Evolutionary conservation across 2,888 invertebrate genomes (phyloP), one percentile per base, ranked within the genome.

Genomic region (Xylocampa areola): DNA sequence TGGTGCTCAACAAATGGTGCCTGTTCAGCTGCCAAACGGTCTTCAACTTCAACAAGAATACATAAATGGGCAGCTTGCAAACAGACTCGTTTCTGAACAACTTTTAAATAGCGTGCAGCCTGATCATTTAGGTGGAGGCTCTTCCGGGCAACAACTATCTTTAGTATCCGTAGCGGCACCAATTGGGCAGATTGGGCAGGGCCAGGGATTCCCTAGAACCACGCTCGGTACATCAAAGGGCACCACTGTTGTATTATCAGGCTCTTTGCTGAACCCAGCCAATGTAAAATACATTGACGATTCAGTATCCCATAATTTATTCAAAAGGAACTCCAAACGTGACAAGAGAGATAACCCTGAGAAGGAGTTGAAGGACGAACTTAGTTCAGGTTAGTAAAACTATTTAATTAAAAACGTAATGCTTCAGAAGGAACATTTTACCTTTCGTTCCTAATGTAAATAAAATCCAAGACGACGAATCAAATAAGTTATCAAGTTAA

Each of bases 241-340:
- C 8, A 87, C 89, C 1, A 84, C 89, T 1, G 86, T 94, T 0
- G 62, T 89, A 6, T 73, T 94, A 16, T 91, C 94, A 4, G 89
- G 93, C 1, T 91, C 91, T 0, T 84, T 95, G 23, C 77, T 94
- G 2, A 95, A 95, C 74, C 95, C 95, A 17, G 95, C 95, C 2
- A 95, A 95, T 75, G 95, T 96, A 0, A 95, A 96, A 81, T 95
- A 95, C 63, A 93, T 96, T 27, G 96, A 96, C 69, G 94, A 95
- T 29, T 78, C 87, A 6, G 79, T 87, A 0, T 50, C 60, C 7
- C 95, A 95, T 73, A 91, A 90, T 57, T 70, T 95, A 19, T 95
- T 90, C 72, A 95, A 94, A 75, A 89, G 95, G 63, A 82, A 91
- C 64, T 88, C 90, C 1, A 93, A 91, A 73, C 84, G 94, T 3